Evolutionary conservation across 2,113 vertebrate species (phyloP), one percentile per base, ranked within the genome.

Genomic region (Meleagris gallopavo): DNA sequence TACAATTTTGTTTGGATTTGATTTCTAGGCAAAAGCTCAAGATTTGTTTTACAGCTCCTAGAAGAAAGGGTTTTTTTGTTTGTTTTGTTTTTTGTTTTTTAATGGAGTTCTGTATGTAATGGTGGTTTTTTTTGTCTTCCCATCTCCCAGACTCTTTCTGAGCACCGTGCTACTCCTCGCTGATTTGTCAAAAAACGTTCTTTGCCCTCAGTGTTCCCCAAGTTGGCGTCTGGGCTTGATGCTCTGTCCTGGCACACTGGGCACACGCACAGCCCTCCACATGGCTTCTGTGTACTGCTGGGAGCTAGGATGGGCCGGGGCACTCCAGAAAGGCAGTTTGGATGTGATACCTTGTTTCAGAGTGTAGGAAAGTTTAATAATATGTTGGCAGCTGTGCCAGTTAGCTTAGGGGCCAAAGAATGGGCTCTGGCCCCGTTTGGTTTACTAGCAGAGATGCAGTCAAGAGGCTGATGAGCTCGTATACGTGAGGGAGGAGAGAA

Each of bases 321-420:
- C 66, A 30, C 82, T 93, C 45, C 73, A 60, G 71, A 83, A 89
- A 88, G 41, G 61, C 80, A n/a, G 29, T 57, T 67, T 91, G 76
- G 50, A 94, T 86, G 52, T 0, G 2, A 57, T 22, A 78, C 86
- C 72, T 95, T 90, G 76, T 90, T 90, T 92, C 69, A 86, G 83
- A 90, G 65, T 2, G 41, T 90, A 86, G 32, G 17, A 41, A 9
- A 69, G 34, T 88, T 86, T 83, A 94, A 55, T 86, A 81, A 57
- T 30, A 57, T 3, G 88, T 71, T 81, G 76, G 61, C 1, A 1
- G 52, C 76, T 0, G 10, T 96, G 95, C 95, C 95, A 94, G 46
- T 78, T 96, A 76, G 90, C 95, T 94, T 50, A 78, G 70, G 88
- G 93, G 72, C 86, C 90, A 61, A 86, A 91, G 96, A 95, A 94